Evolutionary conservation across 2,888 invertebrate species (phyloP).

Genomic region (Chrysolina oricalcia): DNA sequence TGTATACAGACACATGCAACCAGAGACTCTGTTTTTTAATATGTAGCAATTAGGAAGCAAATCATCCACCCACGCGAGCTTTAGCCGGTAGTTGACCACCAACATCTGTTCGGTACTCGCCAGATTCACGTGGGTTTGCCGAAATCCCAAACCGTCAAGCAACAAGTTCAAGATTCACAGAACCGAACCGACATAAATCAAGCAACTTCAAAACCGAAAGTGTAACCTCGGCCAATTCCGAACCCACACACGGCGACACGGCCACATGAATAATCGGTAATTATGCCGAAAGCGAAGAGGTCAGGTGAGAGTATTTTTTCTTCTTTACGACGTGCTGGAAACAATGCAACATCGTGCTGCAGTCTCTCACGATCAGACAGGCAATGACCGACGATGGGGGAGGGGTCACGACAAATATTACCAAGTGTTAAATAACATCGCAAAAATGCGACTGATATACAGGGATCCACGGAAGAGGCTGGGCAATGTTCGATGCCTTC

Average conservation of each 20-base stretch:
- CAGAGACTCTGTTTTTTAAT: too few relatives aligned
- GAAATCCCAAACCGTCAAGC: neutral
- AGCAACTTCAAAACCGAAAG: slow-evolving; percentile 10
- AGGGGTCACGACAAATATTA: slow-evolving; percentile 42
- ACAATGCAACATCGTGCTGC: slow-evolving; percentile 62
- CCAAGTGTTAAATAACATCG: slow-evolving; percentile 45
- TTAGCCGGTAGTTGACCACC: neutral
- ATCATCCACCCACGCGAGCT: neutral
- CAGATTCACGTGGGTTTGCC: slow-evolving; percentile 1
- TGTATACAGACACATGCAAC: too few relatives aligned
- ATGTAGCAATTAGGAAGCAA: neutral
- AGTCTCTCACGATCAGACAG: slow-evolving; percentile 65
- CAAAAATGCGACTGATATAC: slow-evolving; percentile 27
- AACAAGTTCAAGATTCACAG: slow-evolving; percentile 5
- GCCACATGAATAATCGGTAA: slow-evolving; percentile 31
- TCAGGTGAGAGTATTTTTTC: slow-evolving; percentile 46
- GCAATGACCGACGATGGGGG: slow-evolving; percentile 60
- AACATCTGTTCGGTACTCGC: neutral
- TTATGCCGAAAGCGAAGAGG: slow-evolving; percentile 61
- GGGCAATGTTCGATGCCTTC: neutral
- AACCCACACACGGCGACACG: slow-evolving; percentile 33
- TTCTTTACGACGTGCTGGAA: slow-evolving; percentile 42
- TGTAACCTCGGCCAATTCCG: slow-evolving; percentile 8
- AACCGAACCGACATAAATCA: slow-evolving; percentile 4
- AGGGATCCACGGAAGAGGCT: neutral